Conservation (phyloP, 2,888 invertebrate species). For the Thysanoteuthis rhombus region DNA sequence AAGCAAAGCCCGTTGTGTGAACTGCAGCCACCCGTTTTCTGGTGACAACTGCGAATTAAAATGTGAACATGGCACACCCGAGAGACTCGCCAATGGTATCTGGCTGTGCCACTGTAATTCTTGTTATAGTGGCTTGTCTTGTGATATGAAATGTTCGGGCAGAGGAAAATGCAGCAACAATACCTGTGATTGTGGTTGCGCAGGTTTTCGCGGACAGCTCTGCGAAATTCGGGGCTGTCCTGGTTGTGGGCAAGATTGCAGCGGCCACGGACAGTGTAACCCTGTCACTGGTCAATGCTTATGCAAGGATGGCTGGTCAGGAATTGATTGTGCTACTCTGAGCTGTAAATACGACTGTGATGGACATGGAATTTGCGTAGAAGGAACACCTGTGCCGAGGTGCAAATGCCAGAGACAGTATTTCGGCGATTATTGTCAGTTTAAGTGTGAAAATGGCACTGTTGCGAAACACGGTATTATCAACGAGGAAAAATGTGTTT, state of each 20-base stretch:
- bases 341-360: constrained; percentile 50
- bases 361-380: constrained; percentile 34
- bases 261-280: constrained; percentile 49
- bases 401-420: constrained; percentile 36
- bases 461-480: constrained; percentile 16
- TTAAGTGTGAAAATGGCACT: constrained; percentile 37
- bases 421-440: constrained; percentile 41
- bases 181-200: constrained; percentile 50
- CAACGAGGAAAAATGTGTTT: constrained; percentile 33
- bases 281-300: constrained; percentile 39
- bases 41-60: constrained; percentile 52
- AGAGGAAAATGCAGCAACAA: constrained; percentile 41
- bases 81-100: constrained; percentile 34
- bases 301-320: constrained; percentile 44
- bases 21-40: constrained; percentile 48
- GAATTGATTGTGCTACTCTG: constrained; percentile 37
- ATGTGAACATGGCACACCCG: constrained; percentile 40
- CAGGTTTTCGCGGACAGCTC: constrained; percentile 48
- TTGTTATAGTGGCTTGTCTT: constrained; percentile 51
- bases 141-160: constrained; percentile 41
- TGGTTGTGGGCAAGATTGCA: constrained; percentile 46
- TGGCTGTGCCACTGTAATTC: constrained; percentile 50
- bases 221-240: constrained; percentile 54
- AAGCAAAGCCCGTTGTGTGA: constrained; percentile 47
- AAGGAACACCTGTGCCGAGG: constrained; percentile 18